Conservation (phyloP, 1,140 invertebrate genomes). For the Microvelia longipes region DNA sequence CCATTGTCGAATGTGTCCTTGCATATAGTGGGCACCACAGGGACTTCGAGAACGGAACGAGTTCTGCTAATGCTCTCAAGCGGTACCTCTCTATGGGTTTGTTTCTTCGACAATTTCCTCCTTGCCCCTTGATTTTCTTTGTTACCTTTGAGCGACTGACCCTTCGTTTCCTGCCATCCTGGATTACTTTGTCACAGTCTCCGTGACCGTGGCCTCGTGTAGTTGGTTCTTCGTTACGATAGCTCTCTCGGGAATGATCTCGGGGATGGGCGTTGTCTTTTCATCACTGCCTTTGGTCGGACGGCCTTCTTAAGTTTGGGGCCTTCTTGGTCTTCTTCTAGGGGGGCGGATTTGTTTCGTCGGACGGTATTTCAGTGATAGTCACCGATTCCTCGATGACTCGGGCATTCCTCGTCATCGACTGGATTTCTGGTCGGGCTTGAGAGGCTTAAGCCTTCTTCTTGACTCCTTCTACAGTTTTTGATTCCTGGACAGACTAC, state of each 20-base stretch:
- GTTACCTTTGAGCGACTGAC: conserved; percentile 27
- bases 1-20: conserved; percentile 23
- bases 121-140: conserved; percentile 10
- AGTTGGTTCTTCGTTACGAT: conserved; percentile 8
- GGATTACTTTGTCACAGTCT: conserved; percentile 20
- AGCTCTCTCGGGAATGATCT: conserved; percentile 10
- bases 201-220: no score
- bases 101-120: conserved; percentile 7
- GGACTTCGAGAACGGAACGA: conserved; percentile 12
- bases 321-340: conserved; percentile 14
- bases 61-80: conserved; percentile 1
- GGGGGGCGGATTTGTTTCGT: neutral
- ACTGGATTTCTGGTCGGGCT: conserved; percentile 8
- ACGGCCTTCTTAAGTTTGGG: conserved; percentile 8
- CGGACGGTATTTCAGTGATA: conserved; percentile 8
- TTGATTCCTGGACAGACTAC: conserved; percentile 15
- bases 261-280: conserved; percentile 11
- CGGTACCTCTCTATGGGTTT: conserved; percentile 11
- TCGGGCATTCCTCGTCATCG: conserved; percentile 8
- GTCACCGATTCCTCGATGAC: conserved; percentile 14
- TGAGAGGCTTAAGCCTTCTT: conserved; percentile 11
- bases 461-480: conserved; percentile 10
- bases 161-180: conserved; percentile 18
- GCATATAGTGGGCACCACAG: conserved; percentile 13
- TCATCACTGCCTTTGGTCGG: conserved; percentile 7